These are phyloP conservation scores for Listronotus bonariensis DNA, from an alignment of 1,140 invertebrate genomes.

Conservation along the genomic window DNA sequence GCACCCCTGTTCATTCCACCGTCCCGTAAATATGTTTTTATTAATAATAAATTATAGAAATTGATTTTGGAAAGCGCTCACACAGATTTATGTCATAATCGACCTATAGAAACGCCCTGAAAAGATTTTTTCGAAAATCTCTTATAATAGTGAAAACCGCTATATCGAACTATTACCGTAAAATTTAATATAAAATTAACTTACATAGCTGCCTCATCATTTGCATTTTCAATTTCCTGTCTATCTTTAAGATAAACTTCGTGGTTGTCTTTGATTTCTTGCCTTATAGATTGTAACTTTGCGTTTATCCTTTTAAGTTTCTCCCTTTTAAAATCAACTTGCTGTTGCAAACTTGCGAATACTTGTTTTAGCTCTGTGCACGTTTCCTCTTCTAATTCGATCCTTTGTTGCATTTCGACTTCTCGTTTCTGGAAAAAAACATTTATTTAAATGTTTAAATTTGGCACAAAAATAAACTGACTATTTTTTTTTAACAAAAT, in stretches of 20 bases:
- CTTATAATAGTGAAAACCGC: too few species aligned
- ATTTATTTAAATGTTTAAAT: not conserved
- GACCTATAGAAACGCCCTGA: too few species aligned
- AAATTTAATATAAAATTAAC: conserved; percentile 11
- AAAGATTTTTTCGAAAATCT: too few species aligned
- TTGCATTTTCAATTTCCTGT: conserved; percentile 81
- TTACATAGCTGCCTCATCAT: conserved; percentile 76
- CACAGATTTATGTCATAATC: too few species aligned
- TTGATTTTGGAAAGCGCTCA: too few species aligned
- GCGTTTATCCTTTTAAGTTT: conserved; percentile 72
- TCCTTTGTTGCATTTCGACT: conserved; percentile 83
- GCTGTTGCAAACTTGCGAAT: conserved; percentile 85
- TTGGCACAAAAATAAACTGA: too few species aligned
- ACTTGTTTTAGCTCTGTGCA: conserved; percentile 84
- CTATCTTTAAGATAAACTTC: conserved; percentile 58
- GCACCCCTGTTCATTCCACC: too few species aligned
- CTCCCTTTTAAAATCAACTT: conserved; percentile 90
- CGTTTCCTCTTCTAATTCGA: conserved; percentile 87
- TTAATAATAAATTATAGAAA: too few species aligned
- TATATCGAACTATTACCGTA: too few species aligned
- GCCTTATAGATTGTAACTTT: conserved; percentile 59
- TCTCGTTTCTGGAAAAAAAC: conserved; percentile 60
- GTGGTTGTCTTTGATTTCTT: conserved; percentile 54
- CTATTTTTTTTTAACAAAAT: too few species aligned
- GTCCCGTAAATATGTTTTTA: too few species aligned